Evolutionary conservation across 1,140 invertebrate genomes (phyloP).

Genomic region (Drosophila erecta): DNA sequence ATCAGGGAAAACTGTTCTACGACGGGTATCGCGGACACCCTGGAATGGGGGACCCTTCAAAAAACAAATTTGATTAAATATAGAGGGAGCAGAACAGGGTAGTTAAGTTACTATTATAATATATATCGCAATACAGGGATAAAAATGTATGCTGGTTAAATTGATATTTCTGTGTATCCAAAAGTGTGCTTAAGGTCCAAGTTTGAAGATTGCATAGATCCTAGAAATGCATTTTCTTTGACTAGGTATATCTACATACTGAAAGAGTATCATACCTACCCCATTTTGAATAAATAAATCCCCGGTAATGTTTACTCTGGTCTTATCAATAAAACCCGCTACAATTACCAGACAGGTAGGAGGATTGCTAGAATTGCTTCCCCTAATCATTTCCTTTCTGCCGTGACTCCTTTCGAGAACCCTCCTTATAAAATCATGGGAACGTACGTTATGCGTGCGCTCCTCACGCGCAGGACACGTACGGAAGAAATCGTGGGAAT

Average conservation of each 20-base stretch:
- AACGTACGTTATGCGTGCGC: conserved; percentile 53
- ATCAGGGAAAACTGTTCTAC: conserved; percentile 16
- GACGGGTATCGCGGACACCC: conserved; percentile 23
- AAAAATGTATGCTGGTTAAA: conserved; percentile 24
- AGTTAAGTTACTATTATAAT: conserved; percentile 9
- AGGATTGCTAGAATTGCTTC: conserved; percentile 29
- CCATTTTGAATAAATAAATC: conserved; percentile 27
- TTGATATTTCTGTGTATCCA: background rate
- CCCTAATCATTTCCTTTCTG: conserved; percentile 48
- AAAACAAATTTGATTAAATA: background rate
- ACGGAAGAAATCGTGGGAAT: conserved; percentile 51
- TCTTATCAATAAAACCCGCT: conserved; percentile 44
- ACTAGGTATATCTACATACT: too few relatives aligned
- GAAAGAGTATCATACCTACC: conserved; percentile 23
- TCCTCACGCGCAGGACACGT: conserved; percentile 47
- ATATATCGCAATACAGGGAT: too few relatives aligned
- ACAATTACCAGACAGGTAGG: conserved; percentile 41
- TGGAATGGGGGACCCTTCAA: conserved; percentile 13
- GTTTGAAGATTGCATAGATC: too few relatives aligned
- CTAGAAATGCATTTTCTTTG: too few relatives aligned
- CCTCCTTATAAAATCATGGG: conserved; percentile 15
- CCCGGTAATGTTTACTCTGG: conserved; percentile 10
- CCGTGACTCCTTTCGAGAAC: conserved; percentile 3
- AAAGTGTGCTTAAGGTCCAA: too few relatives aligned
- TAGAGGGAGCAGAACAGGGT: background rate